Base-by-base conservation (phyloP, 1,140 invertebrate species). In the Hycleus phaleratus region DNA sequence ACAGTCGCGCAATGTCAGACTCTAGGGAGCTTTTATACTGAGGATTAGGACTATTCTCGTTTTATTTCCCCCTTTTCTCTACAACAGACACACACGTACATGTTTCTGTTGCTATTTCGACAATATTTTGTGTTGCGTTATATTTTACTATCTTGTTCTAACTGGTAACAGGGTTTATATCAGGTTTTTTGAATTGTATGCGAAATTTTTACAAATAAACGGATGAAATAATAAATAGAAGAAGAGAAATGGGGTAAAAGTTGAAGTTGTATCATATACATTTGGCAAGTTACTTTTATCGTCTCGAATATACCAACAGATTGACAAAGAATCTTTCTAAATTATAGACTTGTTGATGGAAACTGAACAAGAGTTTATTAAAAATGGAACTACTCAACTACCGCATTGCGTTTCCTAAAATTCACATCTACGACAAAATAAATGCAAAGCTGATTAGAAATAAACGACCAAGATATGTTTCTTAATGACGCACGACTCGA, bases 11-110 rank as follows among this genome's bases (percentile, higher is more conserved):
- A 56, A 52, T 55, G 53, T 7, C 56, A 60, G 61, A 55, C 64
- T 66, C 64, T 39, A 53, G 64, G 61, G 60, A 62, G 65, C 63
- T 67, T 67, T 65, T 65, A 67, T 65, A 62, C 61, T 63, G 58
- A 67, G 63, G 63, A 65, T 67, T 65, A 67, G 63, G 60, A 58
- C 62, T 59, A 62, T 64, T 64, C 60, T 59, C 56, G 49, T 59
- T 61, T 57, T 48, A 47, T 59, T 56, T 49, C 52, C 56, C 56
- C 56, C 55, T 32, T 32, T 32, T 32, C 32, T 7, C 7, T 7
- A 32, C 32, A 18, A 50, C 58, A 44, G 51, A 60, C 40, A 50
- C 48, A 50, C 47, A 56, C 45, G 54, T 49, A 53, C 43, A 44
- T 53, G 12, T 32, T 44, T 38, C 45, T 56, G 46, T 49, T 39